phyloP scores from a whole-genome alignment of 2,797 vertebrate species.

The Gallinago nigripennis region DNA sequence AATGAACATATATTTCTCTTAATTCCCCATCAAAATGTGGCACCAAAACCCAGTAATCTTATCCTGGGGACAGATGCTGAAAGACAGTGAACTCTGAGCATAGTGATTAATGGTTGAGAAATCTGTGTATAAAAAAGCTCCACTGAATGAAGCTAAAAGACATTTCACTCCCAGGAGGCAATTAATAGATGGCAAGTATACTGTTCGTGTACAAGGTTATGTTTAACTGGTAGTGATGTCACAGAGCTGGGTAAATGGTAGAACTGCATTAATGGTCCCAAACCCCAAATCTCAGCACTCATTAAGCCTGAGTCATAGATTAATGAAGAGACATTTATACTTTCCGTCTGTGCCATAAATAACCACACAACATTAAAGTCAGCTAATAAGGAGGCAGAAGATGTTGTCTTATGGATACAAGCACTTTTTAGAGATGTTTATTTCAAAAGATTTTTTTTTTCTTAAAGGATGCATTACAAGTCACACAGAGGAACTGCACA shows the following conservation, averaged over 20 bases:
- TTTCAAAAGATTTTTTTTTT: neutral
- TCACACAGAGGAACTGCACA: neutral
- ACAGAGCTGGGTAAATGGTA: slow-evolving; percentile 8
- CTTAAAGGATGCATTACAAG: neutral
- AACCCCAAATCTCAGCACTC: slow-evolving; percentile 48
- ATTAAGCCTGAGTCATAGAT: slow-evolving; percentile 44
- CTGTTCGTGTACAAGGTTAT: slow-evolving; percentile 14
- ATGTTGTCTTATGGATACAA: neutral
- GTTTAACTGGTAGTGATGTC: slow-evolving; percentile 35
- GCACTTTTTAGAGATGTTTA: neutral
- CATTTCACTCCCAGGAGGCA: neutral
- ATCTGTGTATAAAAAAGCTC: slow-evolving; percentile 2
- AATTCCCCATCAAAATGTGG: neutral
- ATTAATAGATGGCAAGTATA: slow-evolving; percentile 1
- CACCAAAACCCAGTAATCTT: neutral
- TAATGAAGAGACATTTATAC: slow-evolving; percentile 50
- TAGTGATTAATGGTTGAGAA: neutral
- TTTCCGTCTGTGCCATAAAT: slow-evolving; percentile 42
- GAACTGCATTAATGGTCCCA: slow-evolving; percentile 25
- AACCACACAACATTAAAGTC: slow-evolving; percentile 15
- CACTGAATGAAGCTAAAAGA: slow-evolving; percentile 1
- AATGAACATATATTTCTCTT: neutral
- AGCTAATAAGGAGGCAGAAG: neutral
- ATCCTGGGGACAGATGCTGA: neutral
- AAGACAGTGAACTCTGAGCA: neutral